phyloP scores from a whole-genome alignment of 2,888 invertebrate species.

The Peribatodes rhomboidaria region DNA sequence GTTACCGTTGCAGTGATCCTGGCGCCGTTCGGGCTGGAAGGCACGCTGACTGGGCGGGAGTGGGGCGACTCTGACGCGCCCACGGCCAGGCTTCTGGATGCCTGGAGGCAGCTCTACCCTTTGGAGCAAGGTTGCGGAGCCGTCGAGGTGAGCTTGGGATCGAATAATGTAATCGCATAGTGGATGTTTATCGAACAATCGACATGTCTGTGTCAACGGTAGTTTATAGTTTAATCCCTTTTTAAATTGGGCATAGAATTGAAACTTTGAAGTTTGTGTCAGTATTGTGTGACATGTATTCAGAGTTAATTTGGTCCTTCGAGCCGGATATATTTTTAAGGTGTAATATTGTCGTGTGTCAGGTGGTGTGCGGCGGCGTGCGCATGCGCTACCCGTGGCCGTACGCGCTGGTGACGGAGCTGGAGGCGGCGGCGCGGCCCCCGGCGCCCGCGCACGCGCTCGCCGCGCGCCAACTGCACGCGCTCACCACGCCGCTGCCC shows the following conservation, averaged over 20 bases:
- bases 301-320: not conserved
- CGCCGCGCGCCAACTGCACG: slow-evolving; percentile 55
- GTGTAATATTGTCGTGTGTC: no score
- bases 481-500: slow-evolving; percentile 69
- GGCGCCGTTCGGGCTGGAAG: slow-evolving; percentile 97
- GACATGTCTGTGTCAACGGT: no score
- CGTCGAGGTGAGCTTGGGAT: slow-evolving; percentile 79
- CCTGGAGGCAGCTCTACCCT: slow-evolving; percentile 98
- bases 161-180: not conserved
- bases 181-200: no score
- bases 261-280: no score
- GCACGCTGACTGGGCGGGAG: slow-evolving; percentile 94
- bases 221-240: no score
- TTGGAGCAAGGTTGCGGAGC: slow-evolving; percentile 88
- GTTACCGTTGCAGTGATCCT: slow-evolving; percentile 91
- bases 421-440: slow-evolving; percentile 87
- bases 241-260: no score
- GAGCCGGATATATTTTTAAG: not conserved
- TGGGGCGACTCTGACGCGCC: slow-evolving; percentile 90
- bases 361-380: slow-evolving; percentile 93
- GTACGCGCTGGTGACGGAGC: slow-evolving; percentile 96
- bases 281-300: no score
- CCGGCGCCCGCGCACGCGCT: slow-evolving; percentile 54
- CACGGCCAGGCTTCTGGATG: slow-evolving; percentile 93
- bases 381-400: slow-evolving; percentile 98